Evolutionary conservation across 2,797 vertebrate genomes (phyloP).

Genomic region (Onychomys torridus): DNA sequence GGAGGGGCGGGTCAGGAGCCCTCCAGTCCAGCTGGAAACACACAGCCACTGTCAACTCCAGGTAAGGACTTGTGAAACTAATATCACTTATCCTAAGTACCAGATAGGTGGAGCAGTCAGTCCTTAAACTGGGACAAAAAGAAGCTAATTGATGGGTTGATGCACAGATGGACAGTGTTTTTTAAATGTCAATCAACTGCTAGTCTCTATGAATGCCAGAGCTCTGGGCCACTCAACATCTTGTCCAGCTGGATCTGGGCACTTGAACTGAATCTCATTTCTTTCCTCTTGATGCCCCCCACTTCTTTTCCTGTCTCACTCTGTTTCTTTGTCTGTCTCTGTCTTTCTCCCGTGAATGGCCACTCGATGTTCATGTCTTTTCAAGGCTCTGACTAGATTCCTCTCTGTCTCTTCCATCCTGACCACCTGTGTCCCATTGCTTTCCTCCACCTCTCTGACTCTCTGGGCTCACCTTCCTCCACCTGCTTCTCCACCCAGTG

Average conservation of each 20-base stretch:
- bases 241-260: constrained; percentile 46
- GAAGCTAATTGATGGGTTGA: constrained; percentile 15
- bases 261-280: constrained; percentile 22
- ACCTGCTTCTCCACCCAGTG: background rate
- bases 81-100: constrained; percentile 43
- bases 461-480: background rate
- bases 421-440: background rate
- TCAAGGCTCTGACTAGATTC: constrained; percentile 43
- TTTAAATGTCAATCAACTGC: constrained; percentile 36
- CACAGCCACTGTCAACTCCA: constrained; percentile 43
- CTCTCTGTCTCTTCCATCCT: constrained; percentile 54
- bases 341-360: background rate
- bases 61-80: constrained; percentile 74
- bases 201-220: constrained; percentile 53
- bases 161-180: constrained; percentile 40
- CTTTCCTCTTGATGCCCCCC: background rate
- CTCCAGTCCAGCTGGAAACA: background rate
- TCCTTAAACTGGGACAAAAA: constrained; percentile 44
- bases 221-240: constrained; percentile 59
- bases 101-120: constrained; percentile 38
- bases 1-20: background rate
- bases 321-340: background rate
- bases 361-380: background rate
- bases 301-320: background rate
- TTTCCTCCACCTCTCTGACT: constrained; percentile 15